Conservation (phyloP, 2,113 vertebrate species). For the Corythornis madagascariensis region DNA sequence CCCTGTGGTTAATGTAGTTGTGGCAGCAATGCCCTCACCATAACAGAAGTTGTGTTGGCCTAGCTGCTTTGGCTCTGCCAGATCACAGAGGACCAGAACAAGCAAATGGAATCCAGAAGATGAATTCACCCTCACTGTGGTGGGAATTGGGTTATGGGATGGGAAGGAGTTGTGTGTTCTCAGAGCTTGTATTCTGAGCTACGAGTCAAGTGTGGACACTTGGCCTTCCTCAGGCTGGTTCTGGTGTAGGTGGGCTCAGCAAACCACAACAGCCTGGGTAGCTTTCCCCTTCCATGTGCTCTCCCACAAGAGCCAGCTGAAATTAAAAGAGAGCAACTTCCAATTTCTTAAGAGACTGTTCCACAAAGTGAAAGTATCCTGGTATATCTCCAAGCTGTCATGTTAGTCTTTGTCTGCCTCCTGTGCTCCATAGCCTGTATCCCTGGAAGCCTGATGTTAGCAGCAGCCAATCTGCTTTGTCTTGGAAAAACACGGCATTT, state of each 20-base stretch:
- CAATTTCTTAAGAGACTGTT: background rate
- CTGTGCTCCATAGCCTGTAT: background rate
- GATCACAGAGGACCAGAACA: background rate
- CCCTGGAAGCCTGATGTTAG: background rate
- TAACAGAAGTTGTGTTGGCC: background rate
- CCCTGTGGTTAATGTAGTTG: background rate
- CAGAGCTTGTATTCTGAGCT: background rate
- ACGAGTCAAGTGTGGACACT: accelerated
- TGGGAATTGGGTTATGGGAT: background rate
- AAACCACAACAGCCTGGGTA: accelerated
- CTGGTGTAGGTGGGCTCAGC: background rate
- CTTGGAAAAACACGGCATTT: background rate
- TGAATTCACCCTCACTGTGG: background rate
- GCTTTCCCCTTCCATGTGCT: background rate
- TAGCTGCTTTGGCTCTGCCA: background rate
- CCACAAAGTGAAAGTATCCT: background rate
- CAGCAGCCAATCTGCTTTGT: background rate
- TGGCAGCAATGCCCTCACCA: background rate
- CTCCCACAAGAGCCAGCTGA: background rate
- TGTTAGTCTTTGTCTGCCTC: background rate
- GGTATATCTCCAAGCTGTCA: background rate
- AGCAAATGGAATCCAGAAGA: background rate
- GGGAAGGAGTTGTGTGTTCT: background rate
- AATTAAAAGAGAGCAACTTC: background rate
- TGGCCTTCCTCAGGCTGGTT: background rate